phyloP scores from a whole-genome alignment of 2,797 vertebrate genomes.

The Acipenser oxyrinchus region DNA sequence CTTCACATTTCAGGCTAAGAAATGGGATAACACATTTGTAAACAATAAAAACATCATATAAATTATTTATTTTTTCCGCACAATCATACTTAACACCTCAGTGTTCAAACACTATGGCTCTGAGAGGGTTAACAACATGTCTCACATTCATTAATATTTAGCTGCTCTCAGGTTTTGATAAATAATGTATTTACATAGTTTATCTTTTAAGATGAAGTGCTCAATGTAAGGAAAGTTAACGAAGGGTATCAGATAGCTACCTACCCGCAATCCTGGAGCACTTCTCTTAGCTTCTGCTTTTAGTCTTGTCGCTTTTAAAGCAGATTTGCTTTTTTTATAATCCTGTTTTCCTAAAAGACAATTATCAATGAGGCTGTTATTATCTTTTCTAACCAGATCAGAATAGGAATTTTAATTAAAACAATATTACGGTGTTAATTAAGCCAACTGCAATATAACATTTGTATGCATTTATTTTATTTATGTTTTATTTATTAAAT shows the following conservation, averaged over 20 bases:
- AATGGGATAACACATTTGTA: background rate
- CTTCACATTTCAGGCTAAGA: background rate
- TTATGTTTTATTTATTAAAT: background rate
- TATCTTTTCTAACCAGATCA: slow-evolving; percentile 2
- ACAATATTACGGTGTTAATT: slow-evolving; percentile 4
- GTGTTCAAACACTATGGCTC: slow-evolving; percentile 25
- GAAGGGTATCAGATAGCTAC: slow-evolving; percentile 42
- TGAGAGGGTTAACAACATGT: slow-evolving; percentile 29
- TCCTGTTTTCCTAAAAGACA: slow-evolving; percentile 84
- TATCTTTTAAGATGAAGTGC: slow-evolving; percentile 45
- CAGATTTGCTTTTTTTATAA: slow-evolving; percentile 89
- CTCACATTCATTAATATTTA: slow-evolving; percentile 33
- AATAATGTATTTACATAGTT: slow-evolving; percentile 19
- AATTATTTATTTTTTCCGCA: background rate
- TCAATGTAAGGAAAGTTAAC: slow-evolving; percentile 36
- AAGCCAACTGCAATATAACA: slow-evolving; percentile 1
- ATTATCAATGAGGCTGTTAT: slow-evolving; percentile 16
- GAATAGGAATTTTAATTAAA: background rate
- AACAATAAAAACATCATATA: too few relatives aligned
- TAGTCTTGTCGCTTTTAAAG: slow-evolving; percentile 81
- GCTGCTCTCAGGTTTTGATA: slow-evolving; percentile 40
- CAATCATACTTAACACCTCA: background rate
- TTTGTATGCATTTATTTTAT: background rate
- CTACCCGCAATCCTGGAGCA: slow-evolving; percentile 82
- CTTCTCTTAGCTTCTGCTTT: slow-evolving; percentile 92